phyloP scores from a whole-genome alignment of 2,797 vertebrate species.

The Cyprinella venusta region DNA sequence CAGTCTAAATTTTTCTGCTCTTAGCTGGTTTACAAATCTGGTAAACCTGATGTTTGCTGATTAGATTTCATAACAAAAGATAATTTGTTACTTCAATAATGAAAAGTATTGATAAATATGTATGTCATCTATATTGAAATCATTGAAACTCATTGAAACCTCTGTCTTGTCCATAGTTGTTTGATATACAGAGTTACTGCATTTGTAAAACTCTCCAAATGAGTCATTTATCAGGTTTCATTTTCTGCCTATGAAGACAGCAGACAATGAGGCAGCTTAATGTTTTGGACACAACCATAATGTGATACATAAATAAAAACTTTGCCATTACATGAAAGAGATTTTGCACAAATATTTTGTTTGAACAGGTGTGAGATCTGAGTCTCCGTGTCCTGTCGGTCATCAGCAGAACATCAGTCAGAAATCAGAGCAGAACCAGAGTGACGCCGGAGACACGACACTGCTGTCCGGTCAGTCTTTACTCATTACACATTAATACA shows the following conservation, averaged over 20 bases:
- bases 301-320: neutral
- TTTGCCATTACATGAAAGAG: neutral
- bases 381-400: neutral
- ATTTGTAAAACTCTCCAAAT: neutral
- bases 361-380: neutral
- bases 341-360: neutral
- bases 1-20: neutral
- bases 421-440: conserved; percentile 6
- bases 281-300: neutral
- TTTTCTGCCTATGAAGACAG: neutral
- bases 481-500: neutral
- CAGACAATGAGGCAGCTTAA: conserved; percentile 53
- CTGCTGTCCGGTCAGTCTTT: neutral
- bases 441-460: neutral
- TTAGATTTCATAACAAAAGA: neutral
- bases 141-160: neutral
- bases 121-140: neutral
- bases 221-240: neutral
- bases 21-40: neutral
- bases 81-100: neutral
- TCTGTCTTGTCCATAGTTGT: neutral
- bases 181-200: neutral
- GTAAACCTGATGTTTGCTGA: neutral
- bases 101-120: neutral
- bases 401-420: conserved; percentile 10